Base-by-base conservation (phyloP, 1,140 invertebrate genomes). In the Nixonia krombeini region DNA sequence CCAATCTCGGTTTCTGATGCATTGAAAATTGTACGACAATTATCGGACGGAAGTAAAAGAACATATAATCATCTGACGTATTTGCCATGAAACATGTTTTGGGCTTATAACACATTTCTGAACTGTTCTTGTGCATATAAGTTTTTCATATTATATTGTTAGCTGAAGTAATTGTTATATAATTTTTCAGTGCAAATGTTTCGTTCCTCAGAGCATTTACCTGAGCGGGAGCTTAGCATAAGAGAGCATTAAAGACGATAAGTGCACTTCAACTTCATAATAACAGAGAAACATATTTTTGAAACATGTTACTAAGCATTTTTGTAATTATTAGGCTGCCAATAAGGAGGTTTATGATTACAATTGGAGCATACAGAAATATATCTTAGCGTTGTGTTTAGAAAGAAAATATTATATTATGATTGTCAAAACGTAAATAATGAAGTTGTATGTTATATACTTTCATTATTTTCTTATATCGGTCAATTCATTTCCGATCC, bases 331-430 rank as follows among this genome's bases (percentile, higher is more conserved):
- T 52, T 79, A 71, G 55, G 63, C 73, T 47, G 66, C 57, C 61
- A 64, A 75, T 72, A 67, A 73, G 49, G 72, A 53, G 41, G 59
- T 79, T 74, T 75, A 76, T 59, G 31, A 81, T 69, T 71, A 70
- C 53, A 67, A 80, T 74, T 79, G 70, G 63, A 74, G 72, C 52
- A 73, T 79, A 77, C 74, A 83, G 75, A 81, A 82, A 63, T 83
- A 83, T 83, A 84, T 82, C 66, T 81, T 82, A 81, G 81, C 73
- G 81, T 84, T 83, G 76, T 82, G 79, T 83, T 84, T 82, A 79
- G 77, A 81, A 73, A 81, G 46, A 81, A 79, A 82, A 81, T 84
- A 81, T 83, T 84, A 80, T 84, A 82, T 82, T 79, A 79, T 82
- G 72, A 77, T n/a, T 82, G 78, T 73, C 75, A 51, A 72, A 80